Base-by-base conservation (phyloP, 2,888 invertebrate genomes). In the Lysandra bellargus region DNA sequence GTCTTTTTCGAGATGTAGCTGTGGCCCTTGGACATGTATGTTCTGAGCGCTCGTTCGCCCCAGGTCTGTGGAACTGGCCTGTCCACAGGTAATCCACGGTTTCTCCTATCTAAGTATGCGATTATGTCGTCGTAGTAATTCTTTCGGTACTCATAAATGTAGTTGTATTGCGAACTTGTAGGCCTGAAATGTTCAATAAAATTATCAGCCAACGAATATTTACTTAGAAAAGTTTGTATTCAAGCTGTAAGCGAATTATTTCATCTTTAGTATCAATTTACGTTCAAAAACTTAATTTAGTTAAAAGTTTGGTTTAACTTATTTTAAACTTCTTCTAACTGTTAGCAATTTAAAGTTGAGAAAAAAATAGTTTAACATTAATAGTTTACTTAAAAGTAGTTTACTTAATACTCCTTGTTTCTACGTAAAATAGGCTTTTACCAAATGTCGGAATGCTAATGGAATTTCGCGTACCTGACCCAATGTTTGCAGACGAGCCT, bases 91-190 rank as follows among this genome's bases (percentile, higher is more conserved):
- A 96, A 87, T 0, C 98, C 98, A 83, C 95, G 95, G 90, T 96
- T 96, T 84, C 97, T 95, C 87, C 96, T 96, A 89, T 98, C 97
- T 91, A 98, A 91, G 92, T 97, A 98, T 87, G 97, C 96, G 89
- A 98, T 97, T 81, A 97, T 96, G 88, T 98, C 98, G 88, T 98
- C 96, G 91, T 98, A 98, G 90, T 98, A 98, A 92, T 97, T 98
- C 90, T 96, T 96, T 92, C 97, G 96, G 93, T 98, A 98, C 90
- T 98, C 96, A 92, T 97, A 97, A 89, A 97, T 95, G 89, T 98
- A 98, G 87, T 95, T 96, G 94, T 98, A 98, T 88, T 97, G 97
- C 73, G 97, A 96, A 92, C 97, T 96, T 88, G 96, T 96, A 33
- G 98, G 98, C 89, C 97, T 97, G 94, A 33, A 91, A 93, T 80